Base-by-base conservation (phyloP, 2,888 invertebrate species). In the Hymenopus coronatus region DNA sequence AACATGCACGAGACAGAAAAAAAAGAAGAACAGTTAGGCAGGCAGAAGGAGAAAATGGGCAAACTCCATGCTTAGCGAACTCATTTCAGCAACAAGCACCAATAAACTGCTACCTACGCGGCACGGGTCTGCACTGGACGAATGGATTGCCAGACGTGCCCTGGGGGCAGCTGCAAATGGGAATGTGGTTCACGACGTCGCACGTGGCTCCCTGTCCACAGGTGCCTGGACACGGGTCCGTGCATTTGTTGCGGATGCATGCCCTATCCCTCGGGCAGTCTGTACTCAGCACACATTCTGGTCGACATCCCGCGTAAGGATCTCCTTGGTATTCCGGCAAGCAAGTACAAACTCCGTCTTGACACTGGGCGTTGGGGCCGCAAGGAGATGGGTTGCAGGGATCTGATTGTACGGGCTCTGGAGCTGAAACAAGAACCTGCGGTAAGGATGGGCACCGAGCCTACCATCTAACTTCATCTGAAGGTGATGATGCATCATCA, bases 191-290 rank as follows among this genome's bases (percentile, higher is more conserved):
- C 90, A 96, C 95, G 4, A 96, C 96, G 91, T 96, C 95, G 92
- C 97, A 97, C 88, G 95, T 93, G 54, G 97, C 96, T 92, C 95
- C 96, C 88, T 93, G 92, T 33, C 96, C 96, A 92, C 97, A 97
- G 15, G 96, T 96, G 90, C 95, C 96, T 85, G 94, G 94, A 92
- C 97, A 97, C 7, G 96, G 96, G 92, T 97, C 95, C 6, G 94
- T 91, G 91, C 97, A 97, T 93, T 96, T 96, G 92, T 96, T 96
- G 92, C 94, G 93, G 28, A 96, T 94, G 91, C 96, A 96, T 87
- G 96, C 96, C 91, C 94, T 95, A 91, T 95, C 94, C 91, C 95
- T 93, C 46, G 94, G 92, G 92, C 97, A 97, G 92, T 96, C 96
- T 1, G 94, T 94, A 92, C 95, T 96, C 9, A 96, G 92, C 2